phyloP scores from a whole-genome alignment of 2,888 invertebrate genomes.

The Aphodius granarius region DNA sequence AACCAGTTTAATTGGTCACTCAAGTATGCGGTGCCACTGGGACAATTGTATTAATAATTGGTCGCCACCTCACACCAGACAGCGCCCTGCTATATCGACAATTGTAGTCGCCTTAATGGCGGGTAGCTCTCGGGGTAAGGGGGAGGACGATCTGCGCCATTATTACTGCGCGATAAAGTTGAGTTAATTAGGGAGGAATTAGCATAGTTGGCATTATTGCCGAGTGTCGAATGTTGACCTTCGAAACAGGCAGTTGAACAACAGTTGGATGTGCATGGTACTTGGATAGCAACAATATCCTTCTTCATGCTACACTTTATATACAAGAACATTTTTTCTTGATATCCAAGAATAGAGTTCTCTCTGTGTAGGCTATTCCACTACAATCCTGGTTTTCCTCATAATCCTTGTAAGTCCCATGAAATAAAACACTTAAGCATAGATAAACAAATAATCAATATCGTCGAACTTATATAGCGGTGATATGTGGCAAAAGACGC shows the following conservation, averaged over 20 bases:
- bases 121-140: constrained; percentile 4
- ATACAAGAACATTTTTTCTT: no score
- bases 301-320: no score
- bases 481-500: no score
- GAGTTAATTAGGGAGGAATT: constrained; percentile 34
- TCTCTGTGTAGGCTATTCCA: no score
- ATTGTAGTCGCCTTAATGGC: neutral
- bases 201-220: constrained; percentile 32
- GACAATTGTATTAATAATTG: constrained; percentile 24
- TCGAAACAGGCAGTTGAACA: neutral
- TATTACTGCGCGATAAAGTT: constrained; percentile 33
- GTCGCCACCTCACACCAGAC: neutral
- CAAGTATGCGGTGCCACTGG: constrained; percentile 12
- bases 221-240: neutral
- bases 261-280: neutral
- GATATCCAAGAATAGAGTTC: no score
- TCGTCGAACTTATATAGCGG: no score
- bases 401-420: no score
- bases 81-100: neutral
- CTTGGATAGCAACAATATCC: no score
- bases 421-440: no score
- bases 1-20: constrained; percentile 16
- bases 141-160: constrained; percentile 24
- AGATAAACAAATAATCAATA: no score
- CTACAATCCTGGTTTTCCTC: no score